Evolutionary conservation across 2,797 vertebrate species (phyloP).

Genomic region (Neopelma chrysocephalum): DNA sequence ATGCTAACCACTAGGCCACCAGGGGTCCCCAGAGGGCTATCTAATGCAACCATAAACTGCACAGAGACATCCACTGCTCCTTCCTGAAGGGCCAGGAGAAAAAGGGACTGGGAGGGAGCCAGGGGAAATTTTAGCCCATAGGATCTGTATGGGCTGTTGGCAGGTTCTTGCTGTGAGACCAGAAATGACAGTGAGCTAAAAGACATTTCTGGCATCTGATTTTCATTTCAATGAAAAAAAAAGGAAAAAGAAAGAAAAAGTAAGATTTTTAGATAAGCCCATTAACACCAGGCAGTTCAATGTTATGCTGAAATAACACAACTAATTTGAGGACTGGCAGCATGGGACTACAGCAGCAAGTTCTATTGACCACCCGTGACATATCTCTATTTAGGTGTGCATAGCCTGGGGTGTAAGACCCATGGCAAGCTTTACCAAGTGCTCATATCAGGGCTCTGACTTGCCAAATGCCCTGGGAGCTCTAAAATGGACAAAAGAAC

Average conservation of each 20-base stretch:
- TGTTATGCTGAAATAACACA: neutral
- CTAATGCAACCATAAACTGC: neutral
- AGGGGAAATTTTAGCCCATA: neutral
- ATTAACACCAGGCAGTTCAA: neutral
- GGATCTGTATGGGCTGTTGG: rapidly evolving
- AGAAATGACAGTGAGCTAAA: neutral
- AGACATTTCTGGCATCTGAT: neutral
- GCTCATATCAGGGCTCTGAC: neutral
- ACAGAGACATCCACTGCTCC: rapidly evolving
- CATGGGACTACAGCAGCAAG: neutral
- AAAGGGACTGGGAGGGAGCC: neutral
- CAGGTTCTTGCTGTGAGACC: neutral
- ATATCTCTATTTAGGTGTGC: neutral
- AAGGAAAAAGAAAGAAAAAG: neutral
- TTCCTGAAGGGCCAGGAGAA: neutral
- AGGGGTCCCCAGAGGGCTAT: slow-evolving; percentile 1
- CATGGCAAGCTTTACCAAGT: neutral
- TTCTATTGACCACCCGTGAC: rapidly evolving
- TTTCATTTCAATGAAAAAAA: neutral
- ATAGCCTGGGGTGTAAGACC: neutral
- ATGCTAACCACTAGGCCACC: too few species aligned
- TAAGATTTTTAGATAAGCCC: neutral
- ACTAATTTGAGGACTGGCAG: neutral
- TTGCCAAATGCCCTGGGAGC: neutral
- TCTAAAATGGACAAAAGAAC: neutral